These are phyloP conservation scores for Sarcoramphus papa DNA, from an alignment of 2,797 vertebrate genomes.

Conservation along the genomic window DNA sequence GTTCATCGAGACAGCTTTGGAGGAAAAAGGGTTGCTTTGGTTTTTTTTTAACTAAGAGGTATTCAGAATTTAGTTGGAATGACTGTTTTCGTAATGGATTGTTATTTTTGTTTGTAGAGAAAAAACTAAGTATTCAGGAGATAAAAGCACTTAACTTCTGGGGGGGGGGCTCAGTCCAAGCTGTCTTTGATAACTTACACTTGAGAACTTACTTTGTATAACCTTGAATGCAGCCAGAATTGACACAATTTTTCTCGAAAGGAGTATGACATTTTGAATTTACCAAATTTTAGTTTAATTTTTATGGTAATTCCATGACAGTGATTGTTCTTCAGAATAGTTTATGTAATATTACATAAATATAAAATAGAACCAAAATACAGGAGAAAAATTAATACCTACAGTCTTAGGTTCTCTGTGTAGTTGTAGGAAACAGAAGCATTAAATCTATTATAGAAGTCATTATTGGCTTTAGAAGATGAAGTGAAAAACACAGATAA, in stretches of 20 bases:
- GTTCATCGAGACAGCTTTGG: background rate
- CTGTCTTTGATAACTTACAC: background rate
- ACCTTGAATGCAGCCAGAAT: background rate
- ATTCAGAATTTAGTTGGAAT: background rate
- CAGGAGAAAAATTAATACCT: background rate
- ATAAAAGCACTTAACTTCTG: background rate
- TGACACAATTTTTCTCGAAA: background rate
- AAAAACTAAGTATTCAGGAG: background rate
- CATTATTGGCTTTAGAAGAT: background rate
- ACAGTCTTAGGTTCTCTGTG: background rate
- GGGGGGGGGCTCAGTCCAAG: background rate
- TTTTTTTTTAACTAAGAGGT: background rate
- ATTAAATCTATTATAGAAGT: background rate
- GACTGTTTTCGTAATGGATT: background rate
- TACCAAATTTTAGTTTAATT: background rate
- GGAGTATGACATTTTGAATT: background rate
- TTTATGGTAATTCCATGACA: background rate
- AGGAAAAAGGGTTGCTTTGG: background rate
- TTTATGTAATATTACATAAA: background rate
- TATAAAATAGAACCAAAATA: background rate
- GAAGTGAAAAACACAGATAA: background rate
- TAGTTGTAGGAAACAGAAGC: background rate
- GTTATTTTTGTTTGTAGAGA: background rate
- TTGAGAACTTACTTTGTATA: background rate
- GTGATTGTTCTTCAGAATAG: background rate